Conservation (phyloP, 2,888 invertebrate genomes). For the Lasioglossum oenotherae region DNA sequence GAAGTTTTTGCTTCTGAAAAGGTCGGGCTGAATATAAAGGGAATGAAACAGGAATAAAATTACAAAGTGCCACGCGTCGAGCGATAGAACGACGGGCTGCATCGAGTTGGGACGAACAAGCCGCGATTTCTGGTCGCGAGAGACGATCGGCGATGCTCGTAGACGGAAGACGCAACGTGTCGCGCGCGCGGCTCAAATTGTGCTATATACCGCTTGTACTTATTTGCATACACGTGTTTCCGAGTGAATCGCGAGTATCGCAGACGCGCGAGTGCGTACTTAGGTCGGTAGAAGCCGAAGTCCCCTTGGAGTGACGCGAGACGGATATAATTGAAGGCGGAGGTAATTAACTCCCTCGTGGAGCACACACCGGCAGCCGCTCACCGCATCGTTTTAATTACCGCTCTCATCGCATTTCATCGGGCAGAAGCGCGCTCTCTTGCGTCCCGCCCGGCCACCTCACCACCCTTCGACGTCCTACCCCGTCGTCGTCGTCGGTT, state of each 20-base stretch:
- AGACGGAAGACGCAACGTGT: constrained; percentile 29
- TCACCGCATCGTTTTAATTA: constrained; percentile 80
- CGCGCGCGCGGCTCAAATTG: constrained; percentile 4
- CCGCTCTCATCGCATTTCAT: constrained; percentile 80
- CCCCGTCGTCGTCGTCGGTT: neutral
- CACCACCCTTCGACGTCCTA: neutral
- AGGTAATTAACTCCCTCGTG: constrained; percentile 82
- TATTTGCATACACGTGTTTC: constrained; percentile 43
- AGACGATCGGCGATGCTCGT: neutral
- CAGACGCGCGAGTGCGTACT: constrained; percentile 69
- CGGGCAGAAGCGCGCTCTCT: constrained; percentile 73
- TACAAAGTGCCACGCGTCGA: too few species aligned
- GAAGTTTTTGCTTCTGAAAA: too few species aligned
- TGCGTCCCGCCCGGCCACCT: constrained; percentile 5
- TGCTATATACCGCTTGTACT: neutral
- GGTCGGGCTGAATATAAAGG: too few species aligned
- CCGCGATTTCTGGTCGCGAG: neutral
- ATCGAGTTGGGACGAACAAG: too few species aligned
- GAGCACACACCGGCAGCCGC: constrained; percentile 68
- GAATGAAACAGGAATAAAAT: too few species aligned
- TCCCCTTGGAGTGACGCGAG: constrained; percentile 80
- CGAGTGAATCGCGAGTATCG: constrained; percentile 50
- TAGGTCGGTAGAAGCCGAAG: constrained; percentile 71
- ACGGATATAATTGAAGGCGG: constrained; percentile 81
- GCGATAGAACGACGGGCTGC: neutral